phyloP scores from a whole-genome alignment of 1,140 invertebrate species.

The Drosophila teissieri region DNA sequence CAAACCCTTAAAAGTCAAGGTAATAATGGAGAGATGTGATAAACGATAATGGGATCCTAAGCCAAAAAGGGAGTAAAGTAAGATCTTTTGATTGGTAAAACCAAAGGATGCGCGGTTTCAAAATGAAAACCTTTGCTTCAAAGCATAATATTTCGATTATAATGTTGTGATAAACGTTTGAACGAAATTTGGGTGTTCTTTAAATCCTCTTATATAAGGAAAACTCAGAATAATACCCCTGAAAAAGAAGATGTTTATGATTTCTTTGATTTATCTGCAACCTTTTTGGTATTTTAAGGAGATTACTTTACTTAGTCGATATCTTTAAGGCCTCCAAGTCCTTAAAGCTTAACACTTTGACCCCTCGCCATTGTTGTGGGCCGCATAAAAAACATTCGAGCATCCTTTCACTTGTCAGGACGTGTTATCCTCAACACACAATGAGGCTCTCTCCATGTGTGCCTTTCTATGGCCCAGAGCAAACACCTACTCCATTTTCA shows the following conservation, averaged over 20 bases:
- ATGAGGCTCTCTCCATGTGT: slow-evolving; percentile 5
- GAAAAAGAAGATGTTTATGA: no score
- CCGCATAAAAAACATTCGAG: slow-evolving; percentile 31
- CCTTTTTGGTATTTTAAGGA: neutral
- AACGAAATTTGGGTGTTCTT: neutral
- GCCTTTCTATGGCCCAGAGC: slow-evolving; percentile 54
- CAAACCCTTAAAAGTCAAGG: neutral
- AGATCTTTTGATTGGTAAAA: neutral
- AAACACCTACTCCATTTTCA: slow-evolving; percentile 68
- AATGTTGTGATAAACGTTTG: neutral
- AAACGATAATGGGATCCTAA: slow-evolving; percentile 7
- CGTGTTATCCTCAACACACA: slow-evolving; percentile 48
- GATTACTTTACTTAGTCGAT: neutral
- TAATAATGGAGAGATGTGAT: slow-evolving; percentile 7
- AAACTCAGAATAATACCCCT: no score
- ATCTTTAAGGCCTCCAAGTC: neutral
- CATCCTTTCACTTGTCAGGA: slow-evolving; percentile 75
- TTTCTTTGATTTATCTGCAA: no score
- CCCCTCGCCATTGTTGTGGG: slow-evolving; percentile 21
- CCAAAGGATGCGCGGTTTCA: no score
- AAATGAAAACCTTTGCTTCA: neutral
- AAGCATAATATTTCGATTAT: neutral
- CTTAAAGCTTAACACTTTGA: slow-evolving; percentile 22
- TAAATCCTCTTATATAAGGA: neutral
- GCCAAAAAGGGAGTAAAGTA: slow-evolving; percentile 1